A percentile compares a stretch with the other conserved stretches of the same genome.
Evolutionary conservation across 2,113 vertebrate species (phyloP).

Genomic region (Eira barbara): DNA sequence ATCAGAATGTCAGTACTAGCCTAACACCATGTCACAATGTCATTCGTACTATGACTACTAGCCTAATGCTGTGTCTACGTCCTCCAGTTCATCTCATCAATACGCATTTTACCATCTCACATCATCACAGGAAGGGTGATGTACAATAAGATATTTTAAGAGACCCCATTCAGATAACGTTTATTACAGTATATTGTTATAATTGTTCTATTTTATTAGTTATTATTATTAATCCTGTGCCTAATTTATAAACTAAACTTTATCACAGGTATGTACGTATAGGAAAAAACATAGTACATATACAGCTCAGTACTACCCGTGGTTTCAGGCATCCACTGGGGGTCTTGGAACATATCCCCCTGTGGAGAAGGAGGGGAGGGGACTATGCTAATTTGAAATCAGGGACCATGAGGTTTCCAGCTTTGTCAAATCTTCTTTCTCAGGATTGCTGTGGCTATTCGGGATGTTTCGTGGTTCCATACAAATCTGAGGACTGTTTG

Average conservation of each 20-base stretch:
- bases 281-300: not conserved
- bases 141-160: not conserved
- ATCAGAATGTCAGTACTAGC: not conserved
- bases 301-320: not conserved
- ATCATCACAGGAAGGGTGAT: not conserved
- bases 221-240: not conserved
- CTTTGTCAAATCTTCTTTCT: not conserved
- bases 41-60: not conserved
- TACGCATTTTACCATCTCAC: not conserved
- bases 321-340: not conserved
- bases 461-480: not conserved
- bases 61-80: not conserved
- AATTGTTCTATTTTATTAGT: not conserved
- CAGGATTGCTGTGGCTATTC: not conserved
- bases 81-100: not conserved
- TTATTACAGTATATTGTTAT: not conserved
- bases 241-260: not conserved
- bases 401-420: not conserved
- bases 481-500: not conserved
- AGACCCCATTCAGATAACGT: not conserved
- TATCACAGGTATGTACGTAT: not conserved
- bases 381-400: not conserved
- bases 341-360: not conserved
- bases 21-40: not conserved
- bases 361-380: not conserved